Evolutionary conservation across 2,797 vertebrate genomes (phyloP).

Genomic region (Loriculus beryllinus): DNA sequence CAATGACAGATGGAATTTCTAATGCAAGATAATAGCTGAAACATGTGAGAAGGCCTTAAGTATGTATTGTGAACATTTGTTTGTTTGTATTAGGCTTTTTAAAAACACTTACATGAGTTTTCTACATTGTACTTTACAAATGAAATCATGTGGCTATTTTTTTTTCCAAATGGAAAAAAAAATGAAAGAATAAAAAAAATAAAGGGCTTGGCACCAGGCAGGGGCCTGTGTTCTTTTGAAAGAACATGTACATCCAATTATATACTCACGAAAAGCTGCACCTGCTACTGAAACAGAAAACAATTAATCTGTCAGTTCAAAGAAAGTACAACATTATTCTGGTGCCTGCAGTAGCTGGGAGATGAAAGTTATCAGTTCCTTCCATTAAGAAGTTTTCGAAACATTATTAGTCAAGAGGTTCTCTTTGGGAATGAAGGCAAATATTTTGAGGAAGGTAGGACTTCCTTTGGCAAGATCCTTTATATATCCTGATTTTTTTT

Average conservation of each 20-base stretch:
- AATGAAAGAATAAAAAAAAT: background rate
- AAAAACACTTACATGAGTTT: slow-evolving; percentile 59
- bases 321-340: slow-evolving; percentile 29
- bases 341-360: background rate
- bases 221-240: slow-evolving; percentile 47
- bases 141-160: slow-evolving; percentile 24
- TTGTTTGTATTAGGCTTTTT: slow-evolving; percentile 61
- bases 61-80: slow-evolving; percentile 60
- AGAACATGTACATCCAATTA: slow-evolving; percentile 73
- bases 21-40: slow-evolving; percentile 64
- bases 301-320: slow-evolving; percentile 60
- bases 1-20: slow-evolving; percentile 71
- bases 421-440: slow-evolving; percentile 14
- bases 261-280: slow-evolving; percentile 79
- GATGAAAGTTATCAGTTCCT: slow-evolving; percentile 45
- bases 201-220: slow-evolving; percentile 57
- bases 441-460: slow-evolving; percentile 49
- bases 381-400: slow-evolving; percentile 44
- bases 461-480: slow-evolving; percentile 68
- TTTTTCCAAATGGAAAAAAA: slow-evolving; percentile 45
- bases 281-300: slow-evolving; percentile 76
- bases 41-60: slow-evolving; percentile 72
- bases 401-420: slow-evolving; percentile 24
- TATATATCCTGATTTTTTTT: slow-evolving; percentile 66
- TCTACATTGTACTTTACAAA: slow-evolving; percentile 67